Evolutionary conservation across 2,113 vertebrate species (phyloP), one percentile per base, ranked within the genome.

Genomic region (Megaceryle maxima): DNA sequence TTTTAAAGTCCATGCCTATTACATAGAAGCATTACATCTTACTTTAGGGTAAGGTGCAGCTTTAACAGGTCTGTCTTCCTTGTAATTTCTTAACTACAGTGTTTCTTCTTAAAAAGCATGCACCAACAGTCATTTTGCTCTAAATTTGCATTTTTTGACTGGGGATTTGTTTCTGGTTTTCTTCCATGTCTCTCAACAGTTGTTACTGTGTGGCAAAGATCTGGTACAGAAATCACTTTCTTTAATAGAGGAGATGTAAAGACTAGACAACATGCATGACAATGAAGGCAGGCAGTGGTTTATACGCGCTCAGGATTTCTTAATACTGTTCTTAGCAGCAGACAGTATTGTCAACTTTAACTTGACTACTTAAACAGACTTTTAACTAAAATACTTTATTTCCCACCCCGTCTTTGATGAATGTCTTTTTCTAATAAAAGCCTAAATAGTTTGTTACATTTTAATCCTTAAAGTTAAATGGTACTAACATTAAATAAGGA

Each of bases 1-100:
- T 95, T 96, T 92, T 95, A 85, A 97, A 97, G 97, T 94, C 81
- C 91, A 94, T 96, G 83, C 76, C 78, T 97, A 92, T 95, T 96
- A 92, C 79, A 80, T 46, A 86, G 92, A 80, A 89, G 94, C 44
- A 93, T 95, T 97, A 95, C 56, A 84, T 94, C 77, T 93, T 83
- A 70, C 82, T 81, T 69, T 93, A 90, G 92, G 69, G 41, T 73
- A 73, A 82, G 77, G 67, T 41, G 56, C 70, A 92, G 73, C 88
- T 88, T 96, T 97, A 90, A 88, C 66, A 91, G 81, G 44, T 95
- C 95, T 83, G 35, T 20, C 62, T 91, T 93, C 92, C 94, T 89
- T 78, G 44, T 90, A 72, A 53, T 75, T 96, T 92, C 63, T 94
- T 87, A 92, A 95, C 64, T 94, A 67, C 63, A 75, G 74, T 39